Conservation (phyloP, 2,113 vertebrate genomes). For the Haliaeetus leucogaster region DNA sequence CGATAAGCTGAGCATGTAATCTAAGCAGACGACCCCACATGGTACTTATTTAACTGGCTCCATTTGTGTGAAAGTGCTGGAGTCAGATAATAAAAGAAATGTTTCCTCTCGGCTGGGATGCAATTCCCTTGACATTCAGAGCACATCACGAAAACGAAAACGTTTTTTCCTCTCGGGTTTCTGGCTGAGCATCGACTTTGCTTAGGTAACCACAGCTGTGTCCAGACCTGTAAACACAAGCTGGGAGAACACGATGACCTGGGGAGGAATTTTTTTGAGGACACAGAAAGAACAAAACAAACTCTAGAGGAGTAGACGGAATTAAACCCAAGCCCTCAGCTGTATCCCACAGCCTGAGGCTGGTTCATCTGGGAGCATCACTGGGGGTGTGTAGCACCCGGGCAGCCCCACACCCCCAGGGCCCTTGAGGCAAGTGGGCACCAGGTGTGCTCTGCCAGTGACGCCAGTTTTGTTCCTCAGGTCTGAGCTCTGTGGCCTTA, state of each 20-base stretch:
- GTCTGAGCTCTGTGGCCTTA: neutral
- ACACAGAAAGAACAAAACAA: neutral
- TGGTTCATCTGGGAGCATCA: neutral
- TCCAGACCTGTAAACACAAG: neutral
- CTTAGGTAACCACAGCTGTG: neutral
- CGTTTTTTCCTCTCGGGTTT: neutral
- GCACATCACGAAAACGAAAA: neutral
- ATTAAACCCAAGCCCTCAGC: neutral
- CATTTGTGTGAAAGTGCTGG: neutral
- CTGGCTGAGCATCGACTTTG: neutral
- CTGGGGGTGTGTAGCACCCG: fast-evolving
- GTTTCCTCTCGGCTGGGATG: neutral
- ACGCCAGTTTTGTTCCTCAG: neutral
- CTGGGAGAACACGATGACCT: fast-evolving
- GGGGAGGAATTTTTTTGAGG: neutral
- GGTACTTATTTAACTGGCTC: neutral
- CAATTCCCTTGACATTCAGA: neutral
- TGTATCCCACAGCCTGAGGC: neutral
- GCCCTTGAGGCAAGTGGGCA: neutral
- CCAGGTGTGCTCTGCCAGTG: neutral
- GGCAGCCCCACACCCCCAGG: fast-evolving
- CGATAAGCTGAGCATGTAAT: constrained; percentile 18
- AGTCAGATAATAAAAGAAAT: neutral
- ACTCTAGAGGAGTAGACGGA: neutral
- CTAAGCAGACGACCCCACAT: neutral